Base-by-base conservation (phyloP, 2,888 invertebrate genomes). In the Orchesellides sinensis region DNA sequence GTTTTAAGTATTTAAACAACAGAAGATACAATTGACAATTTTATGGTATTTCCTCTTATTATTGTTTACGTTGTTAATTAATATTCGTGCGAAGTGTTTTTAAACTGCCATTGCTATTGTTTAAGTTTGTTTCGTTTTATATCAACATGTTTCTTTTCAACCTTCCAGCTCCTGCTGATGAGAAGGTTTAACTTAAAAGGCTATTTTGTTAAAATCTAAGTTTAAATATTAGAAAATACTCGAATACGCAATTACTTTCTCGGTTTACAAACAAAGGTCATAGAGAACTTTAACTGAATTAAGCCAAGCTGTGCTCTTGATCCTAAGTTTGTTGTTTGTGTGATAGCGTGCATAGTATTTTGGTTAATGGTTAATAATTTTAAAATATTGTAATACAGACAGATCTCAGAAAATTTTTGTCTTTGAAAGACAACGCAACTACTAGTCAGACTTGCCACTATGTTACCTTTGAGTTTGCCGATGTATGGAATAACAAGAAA, bases 361-460 rank as follows among this genome's bases (percentile, higher is more conserved):
- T 63, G 63, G 32, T 63, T 63, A 23, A 40, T 23, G 40, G 14
- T 27, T 21, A 63, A n/a, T 45, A 23, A 49, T n/a, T 52, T 12
- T 68, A 68, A 21, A 25, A 23, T 40, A 49, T 17, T 52, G 32
- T 52, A 40, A 40, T 40, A 35, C 35, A 47, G 12, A 47, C n/a
- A 70, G 73, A 63, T 65, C 74, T 74, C 73, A 74, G 63, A 23
- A 27, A 29, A 61, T 23, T 47, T 63, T 63, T 17, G 63, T 74
- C 74, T 74, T 74, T 74, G 74, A 65, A 74, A 74, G 74, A 65
- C 72, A 74, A 74, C 65, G 65, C 65, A 74, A 74, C 74, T n/a
- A n/a, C n/a, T 74, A 74, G 74, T 74, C 74, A 74, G 40, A 74
- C 63, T 32, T 35, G 27, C 45, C 52, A 35, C 74, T 74, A 52